Percentiles rank a stretch among this genome's conserved stretches.
These are phyloP conservation scores for Apodemia duryi DNA, from an alignment of 2,888 invertebrate genomes.

Conservation along the genomic window DNA sequence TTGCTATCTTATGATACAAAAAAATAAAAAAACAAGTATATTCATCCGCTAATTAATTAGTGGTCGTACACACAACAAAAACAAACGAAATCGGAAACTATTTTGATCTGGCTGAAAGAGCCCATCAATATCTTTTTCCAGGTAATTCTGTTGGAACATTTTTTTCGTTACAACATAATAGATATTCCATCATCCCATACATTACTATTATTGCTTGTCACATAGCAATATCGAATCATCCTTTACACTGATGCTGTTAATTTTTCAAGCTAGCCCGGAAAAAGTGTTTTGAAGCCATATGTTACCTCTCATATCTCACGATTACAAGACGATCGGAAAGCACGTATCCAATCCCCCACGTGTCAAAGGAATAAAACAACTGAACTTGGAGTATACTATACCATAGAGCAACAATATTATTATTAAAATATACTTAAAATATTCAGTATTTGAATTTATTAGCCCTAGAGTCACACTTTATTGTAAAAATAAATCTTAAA, in stretches of 20 bases:
- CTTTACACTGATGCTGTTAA: slow-evolving; percentile 11
- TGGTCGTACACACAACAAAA: too few species aligned
- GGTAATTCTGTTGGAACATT: neutral
- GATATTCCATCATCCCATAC: neutral
- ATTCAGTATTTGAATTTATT: too few species aligned
- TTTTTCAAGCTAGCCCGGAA: slow-evolving; percentile 10
- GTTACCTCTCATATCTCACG: slow-evolving; percentile 13
- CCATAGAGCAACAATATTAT: neutral
- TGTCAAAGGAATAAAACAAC: slow-evolving; percentile 14
- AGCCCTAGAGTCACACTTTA: too few species aligned
- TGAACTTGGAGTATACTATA: neutral
- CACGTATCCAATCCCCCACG: slow-evolving; percentile 15
- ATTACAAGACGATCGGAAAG: slow-evolving; percentile 14
- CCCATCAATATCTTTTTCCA: neutral
- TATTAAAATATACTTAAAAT: too few species aligned
- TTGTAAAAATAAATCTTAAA: too few species aligned
- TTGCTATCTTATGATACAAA: too few species aligned
- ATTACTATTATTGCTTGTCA: slow-evolving; percentile 12
- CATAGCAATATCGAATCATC: slow-evolving; percentile 15
- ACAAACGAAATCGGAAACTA: neutral
- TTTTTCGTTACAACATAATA: slow-evolving; percentile 1
- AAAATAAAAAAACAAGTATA: too few species aligned
- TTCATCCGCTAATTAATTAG: too few species aligned
- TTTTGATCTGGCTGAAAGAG: neutral
- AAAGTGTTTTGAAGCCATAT: slow-evolving; percentile 10